phyloP scores from a whole-genome alignment of 2,113 vertebrate species.

The Megaceryle torquata region DNA sequence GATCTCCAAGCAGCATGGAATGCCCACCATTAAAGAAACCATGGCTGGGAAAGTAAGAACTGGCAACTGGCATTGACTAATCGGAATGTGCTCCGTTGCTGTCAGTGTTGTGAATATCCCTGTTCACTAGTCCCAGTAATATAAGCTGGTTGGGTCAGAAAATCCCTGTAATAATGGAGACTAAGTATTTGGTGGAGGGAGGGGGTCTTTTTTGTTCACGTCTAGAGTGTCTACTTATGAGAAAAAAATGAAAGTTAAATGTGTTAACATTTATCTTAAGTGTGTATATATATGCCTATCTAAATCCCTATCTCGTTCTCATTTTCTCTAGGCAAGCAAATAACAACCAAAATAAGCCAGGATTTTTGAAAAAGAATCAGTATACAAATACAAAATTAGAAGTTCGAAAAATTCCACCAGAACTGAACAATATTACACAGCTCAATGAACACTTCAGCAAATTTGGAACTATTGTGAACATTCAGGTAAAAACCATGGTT shows the following conservation, averaged over 20 bases:
- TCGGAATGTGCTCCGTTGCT: not conserved
- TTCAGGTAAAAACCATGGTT: slow-evolving; percentile 81
- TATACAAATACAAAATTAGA: slow-evolving; percentile 95
- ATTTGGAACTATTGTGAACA: slow-evolving; percentile 97
- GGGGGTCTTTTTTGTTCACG: not conserved
- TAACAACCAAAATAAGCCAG: slow-evolving; percentile 88
- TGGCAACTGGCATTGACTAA: not conserved
- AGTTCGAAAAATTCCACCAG: slow-evolving; percentile 92
- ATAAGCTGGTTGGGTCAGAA: not conserved
- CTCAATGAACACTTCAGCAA: slow-evolving; percentile 98
- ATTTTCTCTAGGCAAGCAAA: slow-evolving; percentile 81
- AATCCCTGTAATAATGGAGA: not conserved
- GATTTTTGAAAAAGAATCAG: slow-evolving; percentile 88
- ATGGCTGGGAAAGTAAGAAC: slow-evolving; percentile 93
- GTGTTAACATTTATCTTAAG: not conserved
- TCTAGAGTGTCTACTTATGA: not conserved
- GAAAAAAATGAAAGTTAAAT: not conserved
- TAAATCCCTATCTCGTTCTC: not conserved
- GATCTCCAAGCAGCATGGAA: slow-evolving; percentile 78
- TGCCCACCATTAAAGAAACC: slow-evolving; percentile 87
- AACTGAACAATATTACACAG: slow-evolving; percentile 95
- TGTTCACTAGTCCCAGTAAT: not conserved
- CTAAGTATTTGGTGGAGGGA: not conserved
- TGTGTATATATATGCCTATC: fast-evolving
- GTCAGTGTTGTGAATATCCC: not conserved